Conservation (phyloP, 2,888 invertebrate genomes). For the Drosophila atroscutellata region DNA sequence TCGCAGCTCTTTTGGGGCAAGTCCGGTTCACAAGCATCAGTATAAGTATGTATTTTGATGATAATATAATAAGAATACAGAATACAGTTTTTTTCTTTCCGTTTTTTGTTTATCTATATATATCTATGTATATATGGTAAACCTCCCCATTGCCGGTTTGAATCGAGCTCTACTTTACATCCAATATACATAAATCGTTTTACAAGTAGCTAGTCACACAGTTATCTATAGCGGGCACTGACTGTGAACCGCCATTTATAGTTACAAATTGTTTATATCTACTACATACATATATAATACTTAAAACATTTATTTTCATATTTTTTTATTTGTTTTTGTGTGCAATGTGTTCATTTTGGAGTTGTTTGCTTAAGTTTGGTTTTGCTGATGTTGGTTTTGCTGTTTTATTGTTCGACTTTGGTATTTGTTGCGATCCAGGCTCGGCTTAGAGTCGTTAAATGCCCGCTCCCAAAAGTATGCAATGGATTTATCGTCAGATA, state of each 20-base stretch:
- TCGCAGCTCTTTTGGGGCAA: background rate
- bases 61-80: slow-evolving; percentile 3
- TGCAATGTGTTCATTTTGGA: background rate
- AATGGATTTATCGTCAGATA: slow-evolving; percentile 66
- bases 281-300: slow-evolving; percentile 50
- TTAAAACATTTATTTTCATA: slow-evolving; percentile 23
- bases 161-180: slow-evolving; percentile 21
- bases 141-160: background rate
- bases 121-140: background rate
- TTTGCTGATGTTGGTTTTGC: slow-evolving; percentile 13
- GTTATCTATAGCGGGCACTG: slow-evolving; percentile 23
- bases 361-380: background rate
- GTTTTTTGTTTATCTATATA: background rate
- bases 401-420: slow-evolving; percentile 41
- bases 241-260: slow-evolving; percentile 25
- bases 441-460: slow-evolving; percentile 46
- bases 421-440: slow-evolving; percentile 19
- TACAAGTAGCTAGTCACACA: slow-evolving; percentile 49
- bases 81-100: background rate
- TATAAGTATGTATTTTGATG: slow-evolving; percentile 5
- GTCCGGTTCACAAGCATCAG: slow-evolving; percentile 1
- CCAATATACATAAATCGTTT: slow-evolving; percentile 42
- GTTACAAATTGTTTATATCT: slow-evolving; percentile 56
- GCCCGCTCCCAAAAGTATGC: slow-evolving; percentile 37
- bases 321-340: slow-evolving; percentile 6